These are phyloP conservation scores for Ceratoteleas bidentatus DNA, from an alignment of 1,140 invertebrate species.

Conservation along the genomic window DNA sequence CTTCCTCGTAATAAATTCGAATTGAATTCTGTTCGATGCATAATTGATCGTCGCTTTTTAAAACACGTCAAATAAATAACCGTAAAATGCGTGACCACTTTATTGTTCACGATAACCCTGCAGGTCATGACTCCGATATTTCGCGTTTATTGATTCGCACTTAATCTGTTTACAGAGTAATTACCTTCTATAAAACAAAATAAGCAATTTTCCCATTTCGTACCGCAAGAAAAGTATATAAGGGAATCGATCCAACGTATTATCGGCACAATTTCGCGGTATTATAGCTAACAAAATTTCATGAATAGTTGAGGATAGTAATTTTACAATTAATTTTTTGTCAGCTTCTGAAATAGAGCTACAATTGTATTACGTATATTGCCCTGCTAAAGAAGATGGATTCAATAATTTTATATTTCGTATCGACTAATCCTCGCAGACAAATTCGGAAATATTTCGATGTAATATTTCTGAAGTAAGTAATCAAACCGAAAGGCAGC, in stretches of 20 bases:
- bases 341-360: too few species aligned
- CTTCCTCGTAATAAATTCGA: too few species aligned
- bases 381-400: not conserved
- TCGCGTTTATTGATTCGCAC: constrained; percentile 1
- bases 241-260: not conserved
- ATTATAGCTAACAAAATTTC: too few species aligned
- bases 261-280: not conserved
- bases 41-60: not conserved
- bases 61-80: not conserved
- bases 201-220: not conserved
- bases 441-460: not conserved
- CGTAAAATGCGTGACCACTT: not conserved
- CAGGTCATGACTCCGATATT: not conserved
- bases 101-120: not conserved
- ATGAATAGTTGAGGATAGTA: too few species aligned
- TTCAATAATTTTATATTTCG: not conserved
- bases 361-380: too few species aligned
- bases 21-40: not conserved
- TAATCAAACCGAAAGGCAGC: constrained; percentile 16
- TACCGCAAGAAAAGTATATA: not conserved
- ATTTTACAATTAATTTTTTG: too few species aligned
- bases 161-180: constrained; percentile 8
- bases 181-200: constrained; percentile 7
- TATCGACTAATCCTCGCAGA: not conserved
- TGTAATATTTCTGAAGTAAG: constrained; percentile 13